Percentiles rank a stretch among this genome's conserved stretches.
phyloP scores from a whole-genome alignment of 2,113 vertebrate species.

The Dromiciops gliroides region DNA sequence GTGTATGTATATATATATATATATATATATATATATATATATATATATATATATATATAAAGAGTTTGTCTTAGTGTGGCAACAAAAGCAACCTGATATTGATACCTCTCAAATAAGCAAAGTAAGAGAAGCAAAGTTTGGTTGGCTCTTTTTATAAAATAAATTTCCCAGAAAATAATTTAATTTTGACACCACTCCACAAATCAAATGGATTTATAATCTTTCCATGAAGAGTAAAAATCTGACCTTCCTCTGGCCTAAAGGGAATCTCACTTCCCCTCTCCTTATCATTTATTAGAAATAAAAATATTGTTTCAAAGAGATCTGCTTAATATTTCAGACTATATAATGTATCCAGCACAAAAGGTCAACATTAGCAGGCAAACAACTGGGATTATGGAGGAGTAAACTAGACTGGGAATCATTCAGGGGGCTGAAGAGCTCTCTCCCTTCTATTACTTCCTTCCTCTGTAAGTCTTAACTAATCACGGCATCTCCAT shows the following conservation, averaged over 20 bases:
- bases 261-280: constrained; percentile 75
- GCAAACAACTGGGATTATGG: background rate
- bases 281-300: constrained; percentile 69
- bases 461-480: background rate
- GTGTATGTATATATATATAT: too few relatives aligned
- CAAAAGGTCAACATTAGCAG: constrained; percentile 44
- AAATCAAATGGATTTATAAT: constrained; percentile 70
- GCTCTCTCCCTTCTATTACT: background rate
- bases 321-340: constrained; percentile 74
- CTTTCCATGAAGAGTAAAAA: constrained; percentile 63
- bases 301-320: constrained; percentile 69
- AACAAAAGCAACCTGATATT: constrained; percentile 72
- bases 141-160: constrained; percentile 26
- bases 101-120: constrained; percentile 44
- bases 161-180: constrained; percentile 73
- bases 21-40: too few relatives aligned
- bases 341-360: constrained; percentile 60
- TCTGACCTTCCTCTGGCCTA: constrained; percentile 64
- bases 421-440: background rate
- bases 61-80: constrained; percentile 55
- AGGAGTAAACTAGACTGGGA: background rate
- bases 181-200: constrained; percentile 72
- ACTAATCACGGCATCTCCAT: background rate
- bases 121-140: constrained; percentile 36
- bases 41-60: too few relatives aligned